Evolutionary conservation across 2,888 invertebrate genomes (phyloP), one percentile per base, ranked within the genome.

Genomic region (Clepsis dumicolana): DNA sequence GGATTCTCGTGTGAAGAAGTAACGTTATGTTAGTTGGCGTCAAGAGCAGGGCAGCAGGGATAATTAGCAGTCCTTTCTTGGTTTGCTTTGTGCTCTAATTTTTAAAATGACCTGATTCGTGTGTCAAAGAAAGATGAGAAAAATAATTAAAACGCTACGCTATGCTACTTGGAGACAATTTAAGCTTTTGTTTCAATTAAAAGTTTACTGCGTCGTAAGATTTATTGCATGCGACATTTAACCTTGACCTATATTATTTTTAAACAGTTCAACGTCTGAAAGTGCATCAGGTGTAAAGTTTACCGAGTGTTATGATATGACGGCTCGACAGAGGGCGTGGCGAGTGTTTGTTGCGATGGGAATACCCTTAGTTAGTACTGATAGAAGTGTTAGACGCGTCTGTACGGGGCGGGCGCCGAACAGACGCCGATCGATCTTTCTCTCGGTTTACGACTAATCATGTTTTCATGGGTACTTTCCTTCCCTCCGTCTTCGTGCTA

Each of bases 381-480:
- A 63, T 63, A 56, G 65, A 71, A 73, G 78, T 73, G 78, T 74
- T 59, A 77, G 79, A 63, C 78, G 76, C 60, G 59, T 27, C 62
- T 65, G 57, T 8, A 44, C 5, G 53, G 66, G 70, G 66, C 75
- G 77, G 87, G 86, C 91, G 90, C 88, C 89, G 77, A 73, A 73
- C 77, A 81, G 90, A 83, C 88, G 88, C 82, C 84, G 81, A 91
- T 91, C 90, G 91, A 92, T 91, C 86, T 84, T 70, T 81, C 85
- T 81, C 80, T 73, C 73, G 74, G 77, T 86, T 87, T 84, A 88
- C 84, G 85, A 85, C 82, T 84, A 83, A 86, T 86, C 84, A 85
- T 82, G 79, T 82, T 89, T 87, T 84, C 86, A 85, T 81, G 83
- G 84, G 76, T 80, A 80, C 79, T 80, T 76, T 75, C 64, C 64